A percentile compares a stretch with the other conserved stretches of the same genome.
phyloP scores from a whole-genome alignment of 2,113 vertebrate genomes.

The Thalassoma bifasciatum region DNA sequence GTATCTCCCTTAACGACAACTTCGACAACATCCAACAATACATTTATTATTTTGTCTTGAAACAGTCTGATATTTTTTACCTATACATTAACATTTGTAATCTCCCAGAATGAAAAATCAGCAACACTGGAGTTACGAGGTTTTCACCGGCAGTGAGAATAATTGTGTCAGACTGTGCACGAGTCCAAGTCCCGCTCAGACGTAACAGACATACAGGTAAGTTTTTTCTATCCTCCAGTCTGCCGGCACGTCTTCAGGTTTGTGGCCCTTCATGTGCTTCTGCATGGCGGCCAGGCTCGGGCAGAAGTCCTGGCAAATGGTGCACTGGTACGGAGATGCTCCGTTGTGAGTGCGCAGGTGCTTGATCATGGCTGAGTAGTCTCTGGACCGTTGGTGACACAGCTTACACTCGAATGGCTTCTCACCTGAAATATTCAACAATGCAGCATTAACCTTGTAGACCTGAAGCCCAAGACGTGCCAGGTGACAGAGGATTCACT shows the following conservation, averaged over 20 bases:
- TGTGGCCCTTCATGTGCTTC: slow-evolving; percentile 99
- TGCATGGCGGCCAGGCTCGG: slow-evolving; percentile 99
- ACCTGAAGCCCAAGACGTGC: slow-evolving; percentile 25
- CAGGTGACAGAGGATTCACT: slow-evolving; percentile 43
- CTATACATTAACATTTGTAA: slow-evolving; percentile 28
- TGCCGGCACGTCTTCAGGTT: slow-evolving; percentile 95
- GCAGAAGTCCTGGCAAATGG: slow-evolving; percentile 99
- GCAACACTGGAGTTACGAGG: slow-evolving; percentile 32
- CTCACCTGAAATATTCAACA: slow-evolving; percentile 87
- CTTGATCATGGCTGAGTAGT: slow-evolving; percentile 99
- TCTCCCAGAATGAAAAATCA: slow-evolving; percentile 53
- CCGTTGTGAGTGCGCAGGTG: slow-evolving; percentile 99
- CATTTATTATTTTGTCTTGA: slow-evolving; percentile 45
- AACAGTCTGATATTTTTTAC: slow-evolving; percentile 22
- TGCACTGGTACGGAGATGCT: slow-evolving; percentile 99
- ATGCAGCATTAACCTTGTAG: slow-evolving; percentile 46
- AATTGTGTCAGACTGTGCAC: slow-evolving; percentile 32
- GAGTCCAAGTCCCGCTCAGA: slow-evolving; percentile 83
- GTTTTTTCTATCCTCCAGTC: slow-evolving; percentile 99
- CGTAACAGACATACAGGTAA: slow-evolving; percentile 98
- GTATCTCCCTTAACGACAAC: slow-evolving; percentile 32
- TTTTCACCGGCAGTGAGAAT: slow-evolving; percentile 41
- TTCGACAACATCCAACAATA: slow-evolving; percentile 9
- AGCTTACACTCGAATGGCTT: slow-evolving; percentile 99
- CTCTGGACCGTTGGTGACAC: slow-evolving; percentile 98